A percentile compares a stretch with the other conserved stretches of the same genome.
Evolutionary conservation across 1,140 invertebrate species (phyloP).

Genomic region (Cyrtorhinus lividipennis): DNA sequence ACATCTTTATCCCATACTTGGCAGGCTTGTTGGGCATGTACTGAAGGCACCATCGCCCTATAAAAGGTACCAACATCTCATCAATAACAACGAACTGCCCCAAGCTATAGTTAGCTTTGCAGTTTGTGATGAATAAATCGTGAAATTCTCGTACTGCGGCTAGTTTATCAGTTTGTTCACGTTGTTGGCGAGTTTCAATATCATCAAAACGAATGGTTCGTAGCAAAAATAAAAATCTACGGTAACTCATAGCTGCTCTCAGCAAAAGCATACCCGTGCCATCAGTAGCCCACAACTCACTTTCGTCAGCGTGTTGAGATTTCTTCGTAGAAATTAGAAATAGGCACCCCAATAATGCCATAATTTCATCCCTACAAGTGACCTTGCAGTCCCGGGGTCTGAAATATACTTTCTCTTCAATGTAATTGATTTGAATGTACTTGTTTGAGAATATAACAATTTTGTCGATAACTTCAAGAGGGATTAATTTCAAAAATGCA

Average conservation of each 20-base stretch:
- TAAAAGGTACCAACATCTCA: constrained; percentile 21
- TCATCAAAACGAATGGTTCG: constrained; percentile 28
- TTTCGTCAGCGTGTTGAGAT: neutral
- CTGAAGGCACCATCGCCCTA: constrained; percentile 20
- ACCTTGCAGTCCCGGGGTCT: neutral
- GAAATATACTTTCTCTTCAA: neutral
- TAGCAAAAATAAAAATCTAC: constrained; percentile 26
- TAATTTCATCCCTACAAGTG: neutral
- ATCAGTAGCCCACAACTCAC: neutral
- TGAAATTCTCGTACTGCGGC: constrained; percentile 29
- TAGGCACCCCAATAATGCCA: neutral
- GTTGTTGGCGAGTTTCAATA: constrained; percentile 23
- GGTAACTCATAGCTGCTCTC: constrained; percentile 21
- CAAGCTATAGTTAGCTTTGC: constrained; percentile 28
- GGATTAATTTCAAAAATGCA: neutral
- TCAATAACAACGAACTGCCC: constrained; percentile 30
- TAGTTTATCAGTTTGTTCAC: constrained; percentile 27
- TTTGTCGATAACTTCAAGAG: constrained; percentile 1
- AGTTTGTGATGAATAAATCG: constrained; percentile 29
- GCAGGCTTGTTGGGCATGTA: constrained; percentile 31
- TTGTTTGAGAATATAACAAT: neutral
- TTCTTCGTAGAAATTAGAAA: neutral
- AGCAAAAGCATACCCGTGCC: neutral
- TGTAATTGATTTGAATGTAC: neutral
- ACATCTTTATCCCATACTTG: constrained; percentile 30